A percentile compares a stretch with the other conserved stretches of the same genome.
Conservation (phyloP, 2,113 vertebrate species). For the Isichthys henryi region DNA sequence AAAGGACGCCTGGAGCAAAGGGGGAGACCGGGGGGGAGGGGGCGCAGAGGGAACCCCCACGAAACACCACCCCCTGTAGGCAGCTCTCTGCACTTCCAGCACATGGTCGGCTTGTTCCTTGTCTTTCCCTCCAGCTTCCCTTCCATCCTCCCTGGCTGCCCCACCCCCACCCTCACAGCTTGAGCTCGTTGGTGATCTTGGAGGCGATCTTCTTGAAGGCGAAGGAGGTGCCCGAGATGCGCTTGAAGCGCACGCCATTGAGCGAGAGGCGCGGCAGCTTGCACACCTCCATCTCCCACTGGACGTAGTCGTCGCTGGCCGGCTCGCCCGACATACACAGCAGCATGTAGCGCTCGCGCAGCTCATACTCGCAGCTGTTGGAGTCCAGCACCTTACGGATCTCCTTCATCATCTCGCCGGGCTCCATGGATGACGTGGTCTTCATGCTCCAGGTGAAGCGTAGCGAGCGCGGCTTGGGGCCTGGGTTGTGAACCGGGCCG, state of each 20-base stretch:
- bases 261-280: slow-evolving; percentile 90
- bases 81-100: background rate
- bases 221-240: slow-evolving; percentile 78
- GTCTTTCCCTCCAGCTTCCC: background rate
- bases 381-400: slow-evolving; percentile 80
- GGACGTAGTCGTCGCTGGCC: slow-evolving; percentile 71
- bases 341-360: slow-evolving; percentile 73
- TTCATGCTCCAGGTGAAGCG: slow-evolving; percentile 86
- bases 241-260: slow-evolving; percentile 83
- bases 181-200: slow-evolving; percentile 78
- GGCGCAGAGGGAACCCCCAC: slow-evolving; percentile 21
- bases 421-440: slow-evolving; percentile 79
- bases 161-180: slow-evolving; percentile 60
- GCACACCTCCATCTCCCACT: slow-evolving; percentile 99
- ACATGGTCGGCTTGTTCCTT: background rate
- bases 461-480: slow-evolving; percentile 69
- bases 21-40: slow-evolving; percentile 1
- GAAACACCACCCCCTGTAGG: background rate
- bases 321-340: slow-evolving; percentile 68
- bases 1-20: slow-evolving; percentile 33
- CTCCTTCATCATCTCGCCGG: slow-evolving; percentile 78
- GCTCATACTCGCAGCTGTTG: slow-evolving; percentile 72
- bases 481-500: background rate
- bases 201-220: slow-evolving; percentile 84
- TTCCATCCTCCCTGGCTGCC: background rate